A percentile compares a stretch with the other conserved stretches of the same genome.
These are phyloP conservation scores for Furcula furcula DNA, from an alignment of 2,888 invertebrate genomes.

Conservation along the genomic window DNA sequence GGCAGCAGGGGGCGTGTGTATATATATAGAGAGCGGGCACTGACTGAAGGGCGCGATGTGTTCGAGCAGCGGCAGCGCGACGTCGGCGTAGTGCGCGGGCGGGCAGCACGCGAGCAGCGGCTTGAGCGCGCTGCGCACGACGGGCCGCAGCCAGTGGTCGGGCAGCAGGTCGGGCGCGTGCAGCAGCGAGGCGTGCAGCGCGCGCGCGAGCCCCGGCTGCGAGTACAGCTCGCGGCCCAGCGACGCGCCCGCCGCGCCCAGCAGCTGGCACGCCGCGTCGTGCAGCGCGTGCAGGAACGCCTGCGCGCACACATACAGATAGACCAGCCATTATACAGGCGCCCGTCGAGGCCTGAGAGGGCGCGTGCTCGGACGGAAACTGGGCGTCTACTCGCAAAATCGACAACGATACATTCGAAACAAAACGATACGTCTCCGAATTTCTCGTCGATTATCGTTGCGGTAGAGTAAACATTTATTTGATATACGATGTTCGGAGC, in stretches of 20 bases:
- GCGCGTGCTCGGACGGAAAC: too few relatives aligned
- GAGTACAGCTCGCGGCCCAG: slow-evolving; percentile 94
- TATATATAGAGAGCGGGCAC: slow-evolving; percentile 42
- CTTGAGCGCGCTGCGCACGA: slow-evolving; percentile 92
- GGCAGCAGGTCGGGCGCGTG: slow-evolving; percentile 87
- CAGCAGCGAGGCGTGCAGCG: slow-evolving; percentile 87
- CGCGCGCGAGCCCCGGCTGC: slow-evolving; percentile 87
- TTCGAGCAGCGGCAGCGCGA: slow-evolving; percentile 89
- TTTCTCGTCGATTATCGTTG: too few relatives aligned
- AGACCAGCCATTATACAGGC: too few relatives aligned
- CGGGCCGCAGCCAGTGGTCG: slow-evolving; percentile 91
- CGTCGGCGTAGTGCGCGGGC: slow-evolving; percentile 87
- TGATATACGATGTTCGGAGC: too few relatives aligned
- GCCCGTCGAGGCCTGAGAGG: too few relatives aligned
- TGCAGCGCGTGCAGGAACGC: slow-evolving; percentile 89
- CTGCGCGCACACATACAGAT: too few relatives aligned
- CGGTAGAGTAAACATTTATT: too few relatives aligned
- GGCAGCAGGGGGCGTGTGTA: too few relatives aligned
- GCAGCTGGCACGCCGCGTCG: slow-evolving; percentile 84
- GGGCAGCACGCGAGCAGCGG: slow-evolving; percentile 94
- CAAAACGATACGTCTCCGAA: too few relatives aligned
- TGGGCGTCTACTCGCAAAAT: too few relatives aligned
- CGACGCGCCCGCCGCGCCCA: slow-evolving; percentile 86
- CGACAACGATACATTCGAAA: too few relatives aligned
- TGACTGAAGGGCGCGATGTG: slow-evolving; percentile 90